Evolutionary conservation across 2,888 invertebrate species (phyloP).

Genomic region (Tachina fera): DNA sequence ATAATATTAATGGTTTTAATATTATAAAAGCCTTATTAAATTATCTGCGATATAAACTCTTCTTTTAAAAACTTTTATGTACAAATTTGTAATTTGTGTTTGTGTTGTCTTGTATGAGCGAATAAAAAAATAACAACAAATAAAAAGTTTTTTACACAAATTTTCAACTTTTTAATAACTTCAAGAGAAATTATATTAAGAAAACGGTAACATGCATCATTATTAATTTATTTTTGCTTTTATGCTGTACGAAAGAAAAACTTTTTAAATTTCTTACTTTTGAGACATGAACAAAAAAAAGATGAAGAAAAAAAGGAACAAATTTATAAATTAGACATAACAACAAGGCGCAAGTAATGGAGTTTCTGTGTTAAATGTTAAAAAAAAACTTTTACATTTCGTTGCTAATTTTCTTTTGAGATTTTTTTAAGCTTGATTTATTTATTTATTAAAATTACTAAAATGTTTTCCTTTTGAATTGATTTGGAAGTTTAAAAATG

Average conservation of each 20-base stretch:
- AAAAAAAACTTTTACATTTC: slow-evolving; percentile 17
- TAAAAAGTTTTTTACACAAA: background rate
- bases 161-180: slow-evolving; percentile 26
- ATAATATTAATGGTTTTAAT: too few relatives aligned
- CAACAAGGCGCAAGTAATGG: slow-evolving; percentile 24
- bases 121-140: slow-evolving; percentile 3
- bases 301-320: background rate
- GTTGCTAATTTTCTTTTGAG: slow-evolving; percentile 12
- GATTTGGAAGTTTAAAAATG: background rate
- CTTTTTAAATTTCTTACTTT: background rate
- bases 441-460: background rate
- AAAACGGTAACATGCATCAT: slow-evolving; percentile 12
- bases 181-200: background rate
- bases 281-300: background rate
- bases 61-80: too few relatives aligned
- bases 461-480: background rate
- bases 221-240: slow-evolving; percentile 6
- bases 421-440: slow-evolving; percentile 23
- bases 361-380: slow-evolving; percentile 26
- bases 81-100: too few relatives aligned
- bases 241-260: background rate
- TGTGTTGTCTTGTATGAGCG: background rate
- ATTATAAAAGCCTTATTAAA: too few relatives aligned
- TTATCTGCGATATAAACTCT: too few relatives aligned
- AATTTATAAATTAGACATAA: background rate